These are phyloP conservation scores for Gasterosteus nipponicus DNA, from an alignment of 2,113 vertebrate species.

Conservation along the genomic window DNA sequence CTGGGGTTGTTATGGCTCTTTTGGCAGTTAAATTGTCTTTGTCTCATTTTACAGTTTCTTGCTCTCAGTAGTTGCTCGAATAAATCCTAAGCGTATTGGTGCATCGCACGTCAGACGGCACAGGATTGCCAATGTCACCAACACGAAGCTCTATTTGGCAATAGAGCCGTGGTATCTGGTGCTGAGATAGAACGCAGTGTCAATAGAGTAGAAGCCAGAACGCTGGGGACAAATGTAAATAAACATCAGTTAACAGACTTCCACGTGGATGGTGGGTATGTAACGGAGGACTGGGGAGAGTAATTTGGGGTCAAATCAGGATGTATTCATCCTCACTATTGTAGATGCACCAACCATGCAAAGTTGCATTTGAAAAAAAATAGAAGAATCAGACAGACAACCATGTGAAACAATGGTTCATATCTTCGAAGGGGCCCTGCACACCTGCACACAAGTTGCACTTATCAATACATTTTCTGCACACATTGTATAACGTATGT, in stretches of 20 bases:
- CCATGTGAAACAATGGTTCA: neutral
- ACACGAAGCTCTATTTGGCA: neutral
- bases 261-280: neutral
- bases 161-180: conserved; percentile 14
- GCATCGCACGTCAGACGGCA: too few species aligned
- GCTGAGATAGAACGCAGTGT: conserved; percentile 33
- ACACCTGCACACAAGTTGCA: too few species aligned
- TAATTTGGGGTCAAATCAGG: neutral
- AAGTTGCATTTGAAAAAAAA: neutral
- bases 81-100: too few species aligned
- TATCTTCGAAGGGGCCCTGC: too few species aligned
- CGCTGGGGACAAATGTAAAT: conserved; percentile 13
- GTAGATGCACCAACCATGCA: neutral
- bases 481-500: neutral
- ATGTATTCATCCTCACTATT: neutral
- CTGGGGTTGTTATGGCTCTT: too few species aligned
- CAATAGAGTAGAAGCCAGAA: conserved; percentile 41
- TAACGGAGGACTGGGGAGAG: neutral
- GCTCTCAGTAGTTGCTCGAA: too few species aligned
- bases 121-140: too few species aligned
- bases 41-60: too few species aligned
- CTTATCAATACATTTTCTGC: too few species aligned
- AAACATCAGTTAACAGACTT: neutral
- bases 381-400: neutral
- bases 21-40: too few species aligned